Evolutionary conservation across 1,140 invertebrate genomes (phyloP), one percentile per base, ranked within the genome.

Genomic region (Lordiphosa clarofinis): DNA sequence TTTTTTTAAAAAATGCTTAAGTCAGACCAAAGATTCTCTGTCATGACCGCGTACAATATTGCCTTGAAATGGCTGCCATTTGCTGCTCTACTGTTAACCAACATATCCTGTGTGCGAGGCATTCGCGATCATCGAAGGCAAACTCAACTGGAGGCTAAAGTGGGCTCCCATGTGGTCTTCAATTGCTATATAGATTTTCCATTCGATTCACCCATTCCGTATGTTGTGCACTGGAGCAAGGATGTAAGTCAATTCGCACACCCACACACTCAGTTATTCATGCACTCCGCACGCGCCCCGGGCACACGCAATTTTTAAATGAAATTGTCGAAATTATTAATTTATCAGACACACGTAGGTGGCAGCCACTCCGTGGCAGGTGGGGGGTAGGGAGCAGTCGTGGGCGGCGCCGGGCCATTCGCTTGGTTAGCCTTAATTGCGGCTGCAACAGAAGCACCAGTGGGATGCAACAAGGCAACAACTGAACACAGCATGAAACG

Each of bases 151-250:
- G 94, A 93, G 44, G 94, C 94, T 65, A 93, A 93, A 58, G 94
- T 97, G 28, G 96, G 96, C 40, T 95, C 96, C 59, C 94, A 94
- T 86, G 94, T 94, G 38, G 93, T 97, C 56, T 94, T 98, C 89
- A 94, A 96, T 91, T 98, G 97, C 90, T 93, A 94, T 78, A 92
- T 98, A 64, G 94, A 97, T 88, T 97, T 96, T 89, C 96, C 96
- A 8, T 95, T 96, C 76, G 94, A 94, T 66, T 93, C 94, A 69
- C 93, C 94, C 56, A 96, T 97, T 75, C 95, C 96, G 10, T 97
- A 98, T 89, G 93, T 95, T 66, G 92, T 98, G 24, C 93, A 95
- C 86, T 98, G 96, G 96, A 95, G 95, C 87, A 97, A 96, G 90
- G 94, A 96, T 78, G 96, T 97, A 91, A 94, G 93, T 92, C 19